phyloP scores from a whole-genome alignment of 2,888 invertebrate species.

The Pristionchus fissidentatus region DNA sequence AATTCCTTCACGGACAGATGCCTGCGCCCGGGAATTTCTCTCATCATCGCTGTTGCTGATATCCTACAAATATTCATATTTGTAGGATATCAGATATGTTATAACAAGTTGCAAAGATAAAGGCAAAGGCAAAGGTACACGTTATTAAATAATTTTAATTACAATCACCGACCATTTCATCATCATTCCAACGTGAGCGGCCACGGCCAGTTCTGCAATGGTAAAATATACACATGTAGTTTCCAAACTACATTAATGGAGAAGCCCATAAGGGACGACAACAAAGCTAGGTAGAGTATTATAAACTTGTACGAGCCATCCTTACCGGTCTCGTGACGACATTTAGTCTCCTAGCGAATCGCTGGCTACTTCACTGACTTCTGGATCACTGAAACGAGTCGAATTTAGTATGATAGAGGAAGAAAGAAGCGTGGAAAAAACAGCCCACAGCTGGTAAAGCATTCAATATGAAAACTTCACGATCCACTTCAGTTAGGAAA shows the following conservation, averaged over 20 bases:
- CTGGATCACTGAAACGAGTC: too few relatives aligned
- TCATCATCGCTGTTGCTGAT: conserved; percentile 44
- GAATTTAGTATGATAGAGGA: too few relatives aligned
- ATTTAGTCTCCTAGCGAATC: not conserved
- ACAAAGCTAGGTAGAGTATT: not conserved
- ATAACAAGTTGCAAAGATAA: too few relatives aligned
- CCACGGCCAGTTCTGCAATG: not conserved
- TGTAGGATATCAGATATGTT: too few relatives aligned
- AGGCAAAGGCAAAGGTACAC: not conserved
- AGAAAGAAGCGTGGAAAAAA: too few relatives aligned
- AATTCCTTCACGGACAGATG: conserved; percentile 14
- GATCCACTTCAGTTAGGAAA: too few relatives aligned
- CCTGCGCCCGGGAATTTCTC: not conserved
- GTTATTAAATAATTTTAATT: not conserved
- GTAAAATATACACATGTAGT: too few relatives aligned
- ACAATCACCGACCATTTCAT: conserved; percentile 36
- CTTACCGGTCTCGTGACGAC: not conserved
- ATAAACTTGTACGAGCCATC: not conserved
- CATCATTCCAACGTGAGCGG: conserved; percentile 26
- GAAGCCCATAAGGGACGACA: not conserved
- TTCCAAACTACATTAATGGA: not conserved
- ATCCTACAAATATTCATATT: too few relatives aligned
- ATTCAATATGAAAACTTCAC: too few relatives aligned
- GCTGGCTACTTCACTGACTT: too few relatives aligned
- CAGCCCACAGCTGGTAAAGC: too few relatives aligned